These are phyloP conservation scores for Sebastes itinus DNA, from an alignment of 2,797 vertebrate genomes.

Conservation along the genomic window DNA sequence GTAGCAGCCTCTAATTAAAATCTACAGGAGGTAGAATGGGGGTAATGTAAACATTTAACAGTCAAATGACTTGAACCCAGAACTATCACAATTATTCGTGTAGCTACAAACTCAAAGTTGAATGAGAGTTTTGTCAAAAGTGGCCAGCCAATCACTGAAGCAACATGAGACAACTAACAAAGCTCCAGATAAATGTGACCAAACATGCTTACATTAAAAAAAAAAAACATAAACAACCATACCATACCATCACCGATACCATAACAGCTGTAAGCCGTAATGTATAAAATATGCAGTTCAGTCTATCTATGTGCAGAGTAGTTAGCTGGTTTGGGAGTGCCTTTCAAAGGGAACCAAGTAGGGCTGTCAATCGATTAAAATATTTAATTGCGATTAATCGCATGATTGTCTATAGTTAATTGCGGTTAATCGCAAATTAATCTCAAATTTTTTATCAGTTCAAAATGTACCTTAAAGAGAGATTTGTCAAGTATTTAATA, in stretches of 20 bases:
- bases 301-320: no score
- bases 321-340: not conserved
- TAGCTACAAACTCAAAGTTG: not conserved
- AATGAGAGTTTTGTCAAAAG: not conserved
- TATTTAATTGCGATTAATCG: no score
- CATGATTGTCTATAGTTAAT: no score
- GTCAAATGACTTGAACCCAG: slow-evolving; percentile 11
- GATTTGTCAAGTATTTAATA: no score
- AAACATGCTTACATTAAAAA: not conserved
- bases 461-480: no score
- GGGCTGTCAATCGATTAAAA: no score
- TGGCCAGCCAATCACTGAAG: not conserved
- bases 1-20: slow-evolving; percentile 51
- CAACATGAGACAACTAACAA: not conserved
- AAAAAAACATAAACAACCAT: no score
- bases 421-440: no score
- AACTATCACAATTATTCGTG: not conserved
- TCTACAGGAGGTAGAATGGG: slow-evolving; percentile 27
- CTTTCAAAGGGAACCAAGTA: no score
- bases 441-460: no score
- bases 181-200: not conserved
- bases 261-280: not conserved
- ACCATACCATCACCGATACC: no score
- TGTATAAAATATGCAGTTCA: not conserved
- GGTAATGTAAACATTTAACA: slow-evolving; percentile 43